Conservation (phyloP, 2,797 vertebrate species). For the Platalea minor region DNA sequence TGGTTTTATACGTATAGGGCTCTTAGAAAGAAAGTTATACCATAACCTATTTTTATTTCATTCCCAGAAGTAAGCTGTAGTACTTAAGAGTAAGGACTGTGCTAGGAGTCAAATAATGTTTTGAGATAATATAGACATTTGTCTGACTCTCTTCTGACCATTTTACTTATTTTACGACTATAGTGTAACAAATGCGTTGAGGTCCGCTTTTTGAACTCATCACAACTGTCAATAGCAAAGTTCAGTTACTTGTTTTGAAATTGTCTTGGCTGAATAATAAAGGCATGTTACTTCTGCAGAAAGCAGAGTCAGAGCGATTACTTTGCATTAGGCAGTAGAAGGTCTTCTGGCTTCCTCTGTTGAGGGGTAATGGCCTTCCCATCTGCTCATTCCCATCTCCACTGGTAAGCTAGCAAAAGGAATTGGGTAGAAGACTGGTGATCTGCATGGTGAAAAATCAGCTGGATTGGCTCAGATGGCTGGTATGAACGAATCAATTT, state of each 20-base stretch:
- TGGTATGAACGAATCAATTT: not conserved
- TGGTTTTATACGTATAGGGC: not conserved
- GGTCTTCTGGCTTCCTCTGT: not conserved
- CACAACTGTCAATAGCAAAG: not conserved
- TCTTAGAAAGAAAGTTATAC: not conserved
- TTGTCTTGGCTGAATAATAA: not conserved
- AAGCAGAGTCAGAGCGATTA: not conserved
- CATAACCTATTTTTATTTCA: not conserved
- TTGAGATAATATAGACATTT: not conserved
- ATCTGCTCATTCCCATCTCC: not conserved
- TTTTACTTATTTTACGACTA: not conserved
- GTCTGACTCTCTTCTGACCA: not conserved
- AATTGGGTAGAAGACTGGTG: not conserved
- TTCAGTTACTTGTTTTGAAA: not conserved
- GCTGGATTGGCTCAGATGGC: fast-evolving
- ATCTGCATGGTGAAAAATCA: not conserved
- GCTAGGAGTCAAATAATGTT: not conserved
- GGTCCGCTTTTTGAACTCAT: not conserved
- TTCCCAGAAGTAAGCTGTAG: not conserved
- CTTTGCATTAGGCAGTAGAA: not conserved
- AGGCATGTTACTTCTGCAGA: not conserved
- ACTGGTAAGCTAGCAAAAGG: not conserved
- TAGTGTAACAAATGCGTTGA: not conserved
- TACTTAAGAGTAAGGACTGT: not conserved
- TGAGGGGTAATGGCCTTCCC: not conserved